Evolutionary conservation across 2,888 invertebrate species (phyloP), one percentile per base, ranked within the genome.

Genomic region (Xestobium rufovillosum): DNA sequence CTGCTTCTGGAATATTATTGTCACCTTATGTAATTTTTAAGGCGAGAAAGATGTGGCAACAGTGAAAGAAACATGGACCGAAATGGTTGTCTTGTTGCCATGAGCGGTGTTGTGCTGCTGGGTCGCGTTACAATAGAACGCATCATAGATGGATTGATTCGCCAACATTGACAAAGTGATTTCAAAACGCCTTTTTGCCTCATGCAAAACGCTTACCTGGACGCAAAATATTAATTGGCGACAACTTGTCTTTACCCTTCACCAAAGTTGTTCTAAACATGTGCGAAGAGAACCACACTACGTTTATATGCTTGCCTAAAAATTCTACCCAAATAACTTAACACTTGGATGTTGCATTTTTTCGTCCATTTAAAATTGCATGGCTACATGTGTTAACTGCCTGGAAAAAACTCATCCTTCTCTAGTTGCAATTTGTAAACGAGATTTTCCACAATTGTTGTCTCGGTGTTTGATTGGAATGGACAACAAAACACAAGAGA

Each of bases 1-100:
- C 54, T 34, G 60, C 61, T 16, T 35, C 43, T 38, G 62, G 63
- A 9, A 40, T 38, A 14, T 28, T 59, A 4, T 43, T 63, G 28
- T 59, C 58, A 10, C 56, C 53, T 14, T 63, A 60, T 44, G 53
- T 62, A 6, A 55, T 63, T 25, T 63, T 60, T 39, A 33, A 30
- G 12, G 36, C 34, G 4, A 30, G 30, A 11, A 2, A 41, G 3
- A 10, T 31, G 3, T 31, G 17, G 14, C 3, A 27, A 10, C 14
- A 14, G 9, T 31, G 31, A 17, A 48, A 44, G 8, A 51, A 52
- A 43, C 52, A 54, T 31, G 63, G 61, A n/a, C 62, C 57, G 9
- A 28, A 15, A 26, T 40, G 53, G 40, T 14, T 15, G 4, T 39
- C 44, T 8, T 42, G 39, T 33, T 42, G 42, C 14, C 12, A 25